A percentile compares a stretch with the other conserved stretches of the same genome.
phyloP scores from a whole-genome alignment of 2,797 vertebrate genomes.

The Eptatretus atami region DNA sequence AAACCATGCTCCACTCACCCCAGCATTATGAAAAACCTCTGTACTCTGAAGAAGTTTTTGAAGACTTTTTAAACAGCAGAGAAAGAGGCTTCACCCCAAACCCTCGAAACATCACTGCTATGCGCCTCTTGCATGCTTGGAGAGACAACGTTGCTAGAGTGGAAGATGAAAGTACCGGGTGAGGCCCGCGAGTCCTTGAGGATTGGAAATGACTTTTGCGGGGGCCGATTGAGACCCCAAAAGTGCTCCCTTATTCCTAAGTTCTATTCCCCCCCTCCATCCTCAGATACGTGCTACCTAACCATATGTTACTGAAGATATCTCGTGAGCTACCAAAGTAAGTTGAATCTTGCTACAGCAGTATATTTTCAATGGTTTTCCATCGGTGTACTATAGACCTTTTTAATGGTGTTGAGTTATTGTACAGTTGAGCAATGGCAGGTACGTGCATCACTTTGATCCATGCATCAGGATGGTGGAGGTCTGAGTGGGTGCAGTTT shows the following conservation, averaged over 20 bases:
- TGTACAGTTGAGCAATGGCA: constrained; percentile 4
- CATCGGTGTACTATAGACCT: not conserved
- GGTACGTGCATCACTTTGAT: constrained; percentile 5
- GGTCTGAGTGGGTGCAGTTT: no score
- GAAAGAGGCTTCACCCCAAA: constrained; percentile 18
- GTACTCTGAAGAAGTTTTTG: constrained; percentile 60
- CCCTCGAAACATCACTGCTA: constrained; percentile 56
- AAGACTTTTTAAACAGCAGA: constrained; percentile 38
- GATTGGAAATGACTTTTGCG: no score
- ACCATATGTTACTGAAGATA: constrained; percentile 80
- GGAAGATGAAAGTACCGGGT: constrained; percentile 90
- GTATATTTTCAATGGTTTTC: no score
- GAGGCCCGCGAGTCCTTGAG: constrained; percentile 9
- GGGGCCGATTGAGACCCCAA: no score
- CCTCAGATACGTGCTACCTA: constrained; percentile 50
- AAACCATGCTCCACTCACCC: not conserved
- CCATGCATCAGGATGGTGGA: no score
- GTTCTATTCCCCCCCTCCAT: not conserved
- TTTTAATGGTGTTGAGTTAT: no score
- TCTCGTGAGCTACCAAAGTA: constrained; percentile 72
- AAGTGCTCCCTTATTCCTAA: not conserved
- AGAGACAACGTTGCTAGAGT: constrained; percentile 53
- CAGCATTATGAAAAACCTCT: constrained; percentile 78
- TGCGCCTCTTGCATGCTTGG: constrained; percentile 58
- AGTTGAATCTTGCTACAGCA: constrained; percentile 12